Percentiles rank a stretch among this genome's conserved stretches.
Evolutionary conservation across 1,140 invertebrate genomes (phyloP).

Genomic region (Paraescarpia echinospica): DNA sequence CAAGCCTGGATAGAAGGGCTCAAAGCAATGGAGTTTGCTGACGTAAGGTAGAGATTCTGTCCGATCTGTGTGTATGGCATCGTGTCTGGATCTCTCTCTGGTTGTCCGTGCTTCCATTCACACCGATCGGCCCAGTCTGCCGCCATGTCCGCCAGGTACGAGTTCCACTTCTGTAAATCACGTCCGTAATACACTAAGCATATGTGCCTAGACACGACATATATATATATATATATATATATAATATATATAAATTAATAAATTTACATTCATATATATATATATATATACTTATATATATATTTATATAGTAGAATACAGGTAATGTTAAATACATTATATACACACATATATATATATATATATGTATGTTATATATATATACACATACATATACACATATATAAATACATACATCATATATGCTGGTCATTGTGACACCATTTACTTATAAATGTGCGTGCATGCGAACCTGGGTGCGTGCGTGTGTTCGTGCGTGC

Average conservation of each 20-base stretch:
- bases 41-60: not conserved
- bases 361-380: too few relatives aligned
- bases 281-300: too few relatives aligned
- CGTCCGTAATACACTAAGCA: not conserved
- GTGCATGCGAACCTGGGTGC: not conserved
- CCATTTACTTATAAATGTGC: too few relatives aligned
- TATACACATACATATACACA: constrained; percentile 51
- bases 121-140: constrained; percentile 5
- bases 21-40: not conserved
- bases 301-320: too few relatives aligned
- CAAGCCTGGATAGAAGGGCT: not conserved
- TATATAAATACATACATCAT: too few relatives aligned
- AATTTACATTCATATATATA: too few relatives aligned
- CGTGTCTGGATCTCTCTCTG: not conserved
- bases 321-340: too few relatives aligned
- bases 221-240: too few relatives aligned
- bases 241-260: too few relatives aligned
- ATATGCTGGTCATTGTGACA: too few relatives aligned
- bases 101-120: constrained; percentile 13
- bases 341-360: too few relatives aligned
- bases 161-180: constrained; percentile 58
- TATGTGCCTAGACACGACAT: not conserved
- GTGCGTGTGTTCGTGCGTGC: not conserved
- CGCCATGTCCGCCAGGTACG: constrained; percentile 54
- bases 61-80: not conserved